A percentile compares a stretch with the other conserved stretches of the same genome.
Evolutionary conservation across 2,797 vertebrate genomes (phyloP).

Genomic region (Todus mexicanus): DNA sequence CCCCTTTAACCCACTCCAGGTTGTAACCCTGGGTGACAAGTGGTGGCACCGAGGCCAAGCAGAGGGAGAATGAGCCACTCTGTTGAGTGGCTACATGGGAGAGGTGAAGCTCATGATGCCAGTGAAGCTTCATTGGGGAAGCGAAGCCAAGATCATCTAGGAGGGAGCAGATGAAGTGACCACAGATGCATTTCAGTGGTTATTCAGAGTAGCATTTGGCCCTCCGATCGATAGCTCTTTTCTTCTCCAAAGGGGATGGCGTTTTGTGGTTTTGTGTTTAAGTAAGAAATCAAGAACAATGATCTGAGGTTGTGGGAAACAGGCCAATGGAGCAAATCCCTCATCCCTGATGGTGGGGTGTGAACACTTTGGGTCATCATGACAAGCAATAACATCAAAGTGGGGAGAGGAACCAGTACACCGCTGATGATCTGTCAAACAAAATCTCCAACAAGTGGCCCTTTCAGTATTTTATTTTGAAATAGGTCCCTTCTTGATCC

Average conservation of each 20-base stretch:
- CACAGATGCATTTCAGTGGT: background rate
- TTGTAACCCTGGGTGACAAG: background rate
- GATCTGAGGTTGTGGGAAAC: background rate
- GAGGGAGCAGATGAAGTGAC: background rate
- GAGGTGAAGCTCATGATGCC: background rate
- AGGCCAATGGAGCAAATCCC: background rate
- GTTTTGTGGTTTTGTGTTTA: background rate
- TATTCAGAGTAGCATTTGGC: background rate
- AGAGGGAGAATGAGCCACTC: background rate
- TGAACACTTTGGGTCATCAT: background rate
- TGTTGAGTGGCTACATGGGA: rapidly evolving
- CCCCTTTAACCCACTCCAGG: background rate
- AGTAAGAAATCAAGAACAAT: background rate
- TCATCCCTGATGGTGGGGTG: background rate
- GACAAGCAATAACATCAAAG: background rate
- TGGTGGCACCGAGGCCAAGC: background rate
- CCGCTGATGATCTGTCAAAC: background rate
- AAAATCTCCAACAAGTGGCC: background rate
- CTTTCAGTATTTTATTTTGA: background rate
- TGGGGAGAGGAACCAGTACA: background rate
- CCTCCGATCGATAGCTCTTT: background rate
- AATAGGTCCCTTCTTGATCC: background rate
- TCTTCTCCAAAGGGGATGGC: background rate
- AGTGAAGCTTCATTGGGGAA: background rate
- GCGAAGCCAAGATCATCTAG: background rate